A percentile compares a stretch with the other conserved stretches of the same genome.
These are phyloP conservation scores for Griposia aprilina DNA, from an alignment of 2,888 invertebrate species.

Conservation along the genomic window DNA sequence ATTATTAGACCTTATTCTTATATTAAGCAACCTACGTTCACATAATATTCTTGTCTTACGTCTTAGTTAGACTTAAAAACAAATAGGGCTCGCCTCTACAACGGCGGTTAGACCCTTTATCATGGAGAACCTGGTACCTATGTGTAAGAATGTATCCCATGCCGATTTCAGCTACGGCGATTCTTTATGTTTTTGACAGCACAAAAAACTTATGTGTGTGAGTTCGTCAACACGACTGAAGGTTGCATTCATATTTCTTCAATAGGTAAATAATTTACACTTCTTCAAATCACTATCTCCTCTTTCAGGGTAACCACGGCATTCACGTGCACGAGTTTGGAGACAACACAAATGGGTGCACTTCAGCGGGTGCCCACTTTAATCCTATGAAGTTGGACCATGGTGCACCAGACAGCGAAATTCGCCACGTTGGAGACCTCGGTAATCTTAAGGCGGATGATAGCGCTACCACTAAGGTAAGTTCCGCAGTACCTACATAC, in stretches of 20 bases:
- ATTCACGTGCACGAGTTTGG: conserved; percentile 99
- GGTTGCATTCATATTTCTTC: not conserved
- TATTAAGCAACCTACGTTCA: too few relatives aligned
- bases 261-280: not conserved
- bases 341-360: conserved; percentile 98
- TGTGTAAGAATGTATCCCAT: not conserved
- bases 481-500: not conserved
- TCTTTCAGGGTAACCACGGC: conserved; percentile 92
- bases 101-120: not conserved
- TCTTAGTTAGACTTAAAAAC: not conserved
- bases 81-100: not conserved
- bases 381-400: conserved; percentile 96
- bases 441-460: conserved; percentile 93
- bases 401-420: conserved; percentile 93
- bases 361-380: conserved; percentile 98
- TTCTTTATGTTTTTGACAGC: not conserved
- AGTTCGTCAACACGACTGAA: not conserved
- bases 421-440: conserved; percentile 97
- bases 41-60: not conserved
- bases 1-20: not conserved
- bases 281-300: not conserved
- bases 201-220: not conserved
- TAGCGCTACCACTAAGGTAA: conserved; percentile 91
- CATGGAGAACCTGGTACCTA: not conserved
- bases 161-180: not conserved